A percentile compares a stretch with the other conserved stretches of the same genome.
These are phyloP conservation scores for Seriola dumerili DNA, from an alignment of 2,113 vertebrate genomes.

Conservation along the genomic window DNA sequence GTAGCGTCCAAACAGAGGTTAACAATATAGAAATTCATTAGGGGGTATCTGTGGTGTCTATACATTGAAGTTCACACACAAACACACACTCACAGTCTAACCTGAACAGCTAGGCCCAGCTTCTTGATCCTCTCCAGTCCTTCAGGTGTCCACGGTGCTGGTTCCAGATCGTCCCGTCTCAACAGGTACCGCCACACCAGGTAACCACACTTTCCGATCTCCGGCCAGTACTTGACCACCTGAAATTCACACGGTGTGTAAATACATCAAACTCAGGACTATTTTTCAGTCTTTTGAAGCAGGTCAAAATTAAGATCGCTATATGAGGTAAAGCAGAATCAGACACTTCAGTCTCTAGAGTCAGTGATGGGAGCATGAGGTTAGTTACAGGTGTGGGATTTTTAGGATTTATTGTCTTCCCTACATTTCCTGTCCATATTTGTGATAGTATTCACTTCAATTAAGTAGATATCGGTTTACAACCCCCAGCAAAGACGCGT, in stretches of 20 bases:
- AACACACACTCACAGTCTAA: conserved; percentile 64
- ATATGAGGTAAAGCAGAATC: neutral
- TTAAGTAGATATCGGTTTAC: neutral
- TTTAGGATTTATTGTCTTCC: neutral
- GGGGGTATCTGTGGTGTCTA: neutral
- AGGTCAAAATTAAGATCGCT: neutral
- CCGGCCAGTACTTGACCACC: conserved; percentile 99
- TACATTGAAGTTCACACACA: neutral
- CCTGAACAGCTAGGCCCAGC: conserved; percentile 93
- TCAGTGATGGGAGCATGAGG: neutral
- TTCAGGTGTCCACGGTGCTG: conserved; percentile 97
- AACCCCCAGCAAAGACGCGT: neutral
- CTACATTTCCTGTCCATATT: conserved; percentile 3
- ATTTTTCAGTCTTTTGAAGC: neutral
- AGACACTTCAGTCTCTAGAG: neutral
- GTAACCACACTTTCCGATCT: conserved; percentile 98
- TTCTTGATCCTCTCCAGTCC: conserved; percentile 94
- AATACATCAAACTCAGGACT: neutral
- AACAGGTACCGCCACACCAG: conserved; percentile 98
- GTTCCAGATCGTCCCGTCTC: conserved; percentile 95
- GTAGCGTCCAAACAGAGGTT: neutral
- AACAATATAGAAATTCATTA: neutral
- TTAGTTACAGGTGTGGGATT: neutral
- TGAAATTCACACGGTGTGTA: conserved; percentile 56
- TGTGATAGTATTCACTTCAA: neutral